These are phyloP conservation scores for Cryptoprocta ferox DNA, from an alignment of 2,797 vertebrate species.

Conservation along the genomic window DNA sequence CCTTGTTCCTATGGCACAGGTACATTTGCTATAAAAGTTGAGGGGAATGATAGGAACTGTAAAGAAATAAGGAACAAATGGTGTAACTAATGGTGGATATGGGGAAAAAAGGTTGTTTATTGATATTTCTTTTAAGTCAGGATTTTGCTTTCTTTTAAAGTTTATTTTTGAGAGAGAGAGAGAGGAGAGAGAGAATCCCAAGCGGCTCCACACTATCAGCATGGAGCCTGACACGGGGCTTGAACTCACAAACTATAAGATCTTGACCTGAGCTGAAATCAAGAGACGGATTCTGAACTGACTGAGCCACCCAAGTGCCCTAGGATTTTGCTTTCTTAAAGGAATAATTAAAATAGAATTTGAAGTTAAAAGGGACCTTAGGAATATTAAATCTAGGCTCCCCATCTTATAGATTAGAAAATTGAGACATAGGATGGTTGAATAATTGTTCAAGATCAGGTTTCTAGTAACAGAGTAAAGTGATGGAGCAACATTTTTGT, in stretches of 20 bases:
- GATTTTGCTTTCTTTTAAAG: not conserved
- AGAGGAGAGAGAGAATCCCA: no score
- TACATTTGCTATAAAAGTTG: not conserved
- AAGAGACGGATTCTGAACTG: no score
- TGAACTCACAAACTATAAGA: no score
- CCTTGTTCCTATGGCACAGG: not conserved
- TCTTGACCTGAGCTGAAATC: no score
- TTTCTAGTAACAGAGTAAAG: slow-evolving; percentile 30
- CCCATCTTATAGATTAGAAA: slow-evolving; percentile 22
- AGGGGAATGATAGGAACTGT: not conserved
- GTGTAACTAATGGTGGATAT: not conserved
- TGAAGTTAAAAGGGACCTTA: not conserved
- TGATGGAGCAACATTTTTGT: not conserved
- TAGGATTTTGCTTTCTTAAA: slow-evolving; percentile 12
- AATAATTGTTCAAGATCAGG: not conserved
- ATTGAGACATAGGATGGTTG: not conserved
- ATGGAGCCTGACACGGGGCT: no score
- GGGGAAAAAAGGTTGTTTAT: not conserved
- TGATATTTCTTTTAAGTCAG: not conserved
- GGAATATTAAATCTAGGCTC: not conserved
- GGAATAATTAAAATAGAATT: slow-evolving; percentile 33
- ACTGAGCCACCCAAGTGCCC: no score
- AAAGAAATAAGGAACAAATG: not conserved
- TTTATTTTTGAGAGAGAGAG: no score
- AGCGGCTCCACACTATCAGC: no score